Evolutionary conservation across 2,888 invertebrate genomes (phyloP), one percentile per base, ranked within the genome.

Genomic region (Leptopterna dolabrata): DNA sequence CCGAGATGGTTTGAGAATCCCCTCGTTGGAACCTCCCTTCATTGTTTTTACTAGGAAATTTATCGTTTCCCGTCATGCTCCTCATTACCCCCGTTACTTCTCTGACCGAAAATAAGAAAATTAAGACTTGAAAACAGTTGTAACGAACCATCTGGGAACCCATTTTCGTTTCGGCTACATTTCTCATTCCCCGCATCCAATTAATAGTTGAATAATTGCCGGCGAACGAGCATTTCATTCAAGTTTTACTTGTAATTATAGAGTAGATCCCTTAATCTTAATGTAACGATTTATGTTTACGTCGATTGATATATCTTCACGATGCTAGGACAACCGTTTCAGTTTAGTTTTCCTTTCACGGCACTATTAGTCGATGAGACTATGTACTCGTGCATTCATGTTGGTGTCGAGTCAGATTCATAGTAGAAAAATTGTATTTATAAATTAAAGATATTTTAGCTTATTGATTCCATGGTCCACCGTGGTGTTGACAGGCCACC

Each of bases 71-170:
- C 63, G 19, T 27, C 63, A 63, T 24, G 63, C 19, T 19, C 19
- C 24, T 55, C 55, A 24, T 63, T 63, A 63, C 27, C 63, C 63
- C 63, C 63, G 63, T 63, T 63, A 63, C 24, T 63, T 63, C 7
- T 63, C 63, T 63, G 63, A 27, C 27, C 63, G 63, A 63, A 24
- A 63, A 24, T 63, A 47, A 19, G 78, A 45, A 78, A 73, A 78
- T 78, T 78, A 78, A 45, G 78, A 3, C 45, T 78, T 78, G 78
- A 78, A 73, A 78, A 27, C 27, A 24, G 78, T 78, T 45, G 78
- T 78, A 78, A 78, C 36, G 27, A 78, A 78, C 78, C 63, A 45
- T 45, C 45, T 78, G 78, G 45, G 78, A 78, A 78, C 43, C 76
- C 36, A 41, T 78, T 73, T n/a, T 78, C 78, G 63, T 63, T 63